Percentiles rank a stretch among this genome's conserved stretches.
Evolutionary conservation across 2,113 vertebrate species (phyloP).

Genomic region (Centrocercus urophasianus): DNA sequence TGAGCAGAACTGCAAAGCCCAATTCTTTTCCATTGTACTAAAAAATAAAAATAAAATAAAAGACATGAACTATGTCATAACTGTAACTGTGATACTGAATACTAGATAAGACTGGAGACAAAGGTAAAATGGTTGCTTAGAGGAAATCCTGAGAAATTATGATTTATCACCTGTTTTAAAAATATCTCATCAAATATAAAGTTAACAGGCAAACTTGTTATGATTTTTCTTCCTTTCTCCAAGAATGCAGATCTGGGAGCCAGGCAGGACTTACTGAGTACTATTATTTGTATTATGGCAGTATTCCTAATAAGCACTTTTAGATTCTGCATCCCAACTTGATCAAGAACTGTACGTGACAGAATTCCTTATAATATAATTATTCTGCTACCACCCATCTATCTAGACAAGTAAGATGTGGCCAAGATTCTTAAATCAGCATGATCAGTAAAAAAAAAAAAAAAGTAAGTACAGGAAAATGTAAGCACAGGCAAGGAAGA

Average conservation of each 20-base stretch:
- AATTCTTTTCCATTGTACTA: background rate
- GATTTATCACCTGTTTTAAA: background rate
- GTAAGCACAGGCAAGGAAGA: background rate
- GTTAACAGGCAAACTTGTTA: background rate
- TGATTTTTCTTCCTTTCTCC: background rate
- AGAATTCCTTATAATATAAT: background rate
- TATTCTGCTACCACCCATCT: background rate
- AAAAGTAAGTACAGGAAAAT: background rate
- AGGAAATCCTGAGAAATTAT: background rate
- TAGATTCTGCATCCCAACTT: background rate
- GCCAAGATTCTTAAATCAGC: background rate
- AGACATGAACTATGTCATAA: background rate
- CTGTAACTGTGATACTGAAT: background rate
- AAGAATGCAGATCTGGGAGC: background rate
- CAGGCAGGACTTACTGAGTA: background rate
- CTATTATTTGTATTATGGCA: background rate
- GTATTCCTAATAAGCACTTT: background rate
- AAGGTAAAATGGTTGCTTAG: background rate
- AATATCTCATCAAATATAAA: background rate
- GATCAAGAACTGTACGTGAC: background rate
- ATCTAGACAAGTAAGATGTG: conserved; percentile 6
- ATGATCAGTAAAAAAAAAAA: background rate
- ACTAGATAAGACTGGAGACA: background rate
- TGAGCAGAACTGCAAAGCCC: background rate
- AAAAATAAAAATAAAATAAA: background rate